These are phyloP conservation scores for Eurypyga helias DNA, from an alignment of 2,113 vertebrate species.

Conservation along the genomic window DNA sequence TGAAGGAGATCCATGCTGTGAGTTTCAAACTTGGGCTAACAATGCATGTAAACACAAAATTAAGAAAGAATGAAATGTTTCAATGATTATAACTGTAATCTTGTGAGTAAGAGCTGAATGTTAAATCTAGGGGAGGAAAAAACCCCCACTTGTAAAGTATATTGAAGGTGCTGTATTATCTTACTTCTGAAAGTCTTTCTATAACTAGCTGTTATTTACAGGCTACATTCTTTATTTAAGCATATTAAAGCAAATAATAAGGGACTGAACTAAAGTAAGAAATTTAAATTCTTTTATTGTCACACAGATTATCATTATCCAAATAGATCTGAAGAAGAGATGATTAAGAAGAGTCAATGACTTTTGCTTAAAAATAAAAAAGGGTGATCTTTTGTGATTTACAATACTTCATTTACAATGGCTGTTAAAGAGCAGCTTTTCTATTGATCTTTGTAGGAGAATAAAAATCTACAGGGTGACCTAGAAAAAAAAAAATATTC, in stretches of 20 bases:
- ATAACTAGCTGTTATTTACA: not conserved
- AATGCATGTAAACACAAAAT: not conserved
- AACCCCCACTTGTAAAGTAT: not conserved
- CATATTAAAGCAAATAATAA: not conserved
- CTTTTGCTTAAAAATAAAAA: not conserved
- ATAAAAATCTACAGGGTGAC: not conserved
- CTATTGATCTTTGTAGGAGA: not conserved
- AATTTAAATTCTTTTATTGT: not conserved
- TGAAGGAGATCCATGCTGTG: not conserved
- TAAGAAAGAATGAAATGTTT: not conserved
- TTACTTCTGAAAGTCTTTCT: not conserved
- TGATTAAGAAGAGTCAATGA: not conserved
- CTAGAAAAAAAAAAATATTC: not conserved
- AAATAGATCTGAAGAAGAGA: not conserved
- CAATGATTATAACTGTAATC: constrained; percentile 10
- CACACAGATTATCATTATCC: not conserved
- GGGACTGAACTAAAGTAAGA: not conserved
- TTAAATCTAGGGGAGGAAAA: not conserved
- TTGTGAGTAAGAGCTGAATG: not conserved
- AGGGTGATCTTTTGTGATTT: not conserved
- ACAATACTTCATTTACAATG: not conserved
- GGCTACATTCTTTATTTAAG: not conserved
- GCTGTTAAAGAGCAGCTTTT: not conserved
- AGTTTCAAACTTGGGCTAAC: not conserved
- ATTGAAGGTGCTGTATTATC: not conserved